Evolutionary conservation across 2,888 invertebrate species (phyloP), one percentile per base, ranked within the genome.

Genomic region (Chelonus formosanus): DNA sequence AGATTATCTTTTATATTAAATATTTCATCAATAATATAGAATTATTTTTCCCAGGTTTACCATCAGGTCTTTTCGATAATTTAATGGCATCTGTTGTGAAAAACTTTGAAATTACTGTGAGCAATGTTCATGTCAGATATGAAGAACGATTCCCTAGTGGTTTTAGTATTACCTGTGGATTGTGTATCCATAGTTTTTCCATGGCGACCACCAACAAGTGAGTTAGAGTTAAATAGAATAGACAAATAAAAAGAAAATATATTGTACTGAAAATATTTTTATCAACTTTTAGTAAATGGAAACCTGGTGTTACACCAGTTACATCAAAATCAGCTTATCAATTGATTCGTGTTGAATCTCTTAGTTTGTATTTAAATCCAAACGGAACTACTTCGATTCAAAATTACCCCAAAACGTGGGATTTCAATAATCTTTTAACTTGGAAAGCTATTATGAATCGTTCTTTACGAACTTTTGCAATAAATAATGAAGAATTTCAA

Each of bases 161-260:
- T 50, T 88, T 88, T 68, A 89, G 92, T 3, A 85, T 93, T 74
- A 90, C 92, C 0, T 91, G 91, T 78, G 94, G 94, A 2, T 78
- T 94, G 40, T 93, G 93, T 81, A 86, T 95, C 66, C 92, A 93
- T 76, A 90, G 89, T 73, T 85, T 94, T 71, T 90, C 92, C 0
- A 90, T 93, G 71, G 92, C 93, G 81, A 92, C 92, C 5, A 94
- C 94, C 3, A 93, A 93, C 78, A 91, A 89, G 92, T 91, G 79
- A 84, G 68, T 69, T 20, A 2, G 20, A 20, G 59, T 64, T 10
- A 50, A 7, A 31, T 56, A 47, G 48, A 20, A 20, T 20, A 1
- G 20, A 20, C 20, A 20, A 20, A 20, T 20, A 20, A 20, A 20
- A 20, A 20, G 2, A 20, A 20, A 1, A 20, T 20, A 20, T 20